Evolutionary conservation across 2,797 vertebrate species (phyloP).

Genomic region (Sparidentex hasta): DNA sequence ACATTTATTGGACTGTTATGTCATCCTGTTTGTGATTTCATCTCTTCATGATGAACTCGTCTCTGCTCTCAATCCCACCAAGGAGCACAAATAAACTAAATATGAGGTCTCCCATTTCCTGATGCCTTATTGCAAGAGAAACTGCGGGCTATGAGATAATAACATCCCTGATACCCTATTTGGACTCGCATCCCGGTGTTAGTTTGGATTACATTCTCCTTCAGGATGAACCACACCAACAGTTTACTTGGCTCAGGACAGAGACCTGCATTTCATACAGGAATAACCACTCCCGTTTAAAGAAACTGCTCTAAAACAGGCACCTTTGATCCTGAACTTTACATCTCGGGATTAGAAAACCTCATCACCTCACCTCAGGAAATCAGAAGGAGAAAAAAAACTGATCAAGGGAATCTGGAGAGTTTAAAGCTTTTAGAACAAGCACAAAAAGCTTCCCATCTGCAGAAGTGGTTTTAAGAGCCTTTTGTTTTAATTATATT

Average conservation of each 20-base stretch:
- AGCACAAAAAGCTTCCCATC: background rate
- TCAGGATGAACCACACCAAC: constrained; percentile 25
- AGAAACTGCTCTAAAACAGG: constrained; percentile 15
- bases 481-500: background rate
- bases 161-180: constrained; percentile 18
- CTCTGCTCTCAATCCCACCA: background rate
- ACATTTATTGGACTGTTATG: background rate
- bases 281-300: constrained; percentile 23
- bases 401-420: background rate
- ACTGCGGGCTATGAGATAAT: constrained; percentile 21
- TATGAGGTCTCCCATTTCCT: constrained; percentile 1
- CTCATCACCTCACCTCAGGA: background rate
- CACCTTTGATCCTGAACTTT: background rate
- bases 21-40: constrained; percentile 6
- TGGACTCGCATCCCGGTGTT: constrained; percentile 29
- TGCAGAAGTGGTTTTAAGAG: constrained; percentile 1
- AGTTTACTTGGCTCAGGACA: constrained; percentile 28
- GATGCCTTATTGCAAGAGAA: constrained; percentile 17
- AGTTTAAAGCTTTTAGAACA: background rate
- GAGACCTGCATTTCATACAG: constrained; percentile 18
- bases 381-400: background rate
- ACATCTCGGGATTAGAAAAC: background rate
- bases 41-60: background rate
- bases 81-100: constrained; percentile 2
- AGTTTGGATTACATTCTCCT: constrained; percentile 43